Evolutionary conservation across 2,113 vertebrate genomes (phyloP), one percentile per base, ranked within the genome.

Genomic region (Stegastes partitus): DNA sequence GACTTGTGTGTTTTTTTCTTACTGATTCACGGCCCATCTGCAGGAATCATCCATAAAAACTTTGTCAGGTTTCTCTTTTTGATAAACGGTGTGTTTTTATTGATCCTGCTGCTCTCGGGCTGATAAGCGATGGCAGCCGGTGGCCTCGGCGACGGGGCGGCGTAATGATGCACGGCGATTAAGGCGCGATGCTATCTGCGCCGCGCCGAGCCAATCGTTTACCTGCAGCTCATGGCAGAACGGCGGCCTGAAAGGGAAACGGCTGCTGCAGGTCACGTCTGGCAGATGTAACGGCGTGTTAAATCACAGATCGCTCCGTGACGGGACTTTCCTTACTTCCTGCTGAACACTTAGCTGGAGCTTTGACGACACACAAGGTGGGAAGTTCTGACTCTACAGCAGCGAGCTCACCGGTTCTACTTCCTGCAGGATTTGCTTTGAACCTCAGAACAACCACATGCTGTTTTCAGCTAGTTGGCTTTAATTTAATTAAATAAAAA

Each of bases 11-110:
- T 81, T 64, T 66, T 10, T 37, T 47, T 82, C 62, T 68, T 11
- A 61, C 21, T 19, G 65, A 69, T 69, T 68, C 39, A 3, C 11
- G n/a, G 11, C n/a, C 54, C 58, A 66, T 39, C 63, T 54, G 31
- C 42, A 39, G 77, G 67, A 81, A 10, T 39, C 4, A 39, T 45
- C 55, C 9, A 11, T 67, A 34, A 23, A 77, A 57, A 70, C 61
- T 25, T 28, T 34, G 21, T 31, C 67, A 3, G 68, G 78, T 58
- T 62, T 58, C 31, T 57, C 31, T 56, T 77, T n/a, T 62, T 58
- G 76, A 77, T 62, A 54, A 77, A 66, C 49, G 23, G 39, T 53
- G 45, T 54, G 72, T 26, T 79, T 64, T 56, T 69, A 79, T 82
- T 66, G 75, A 79, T 73, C 45, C 7, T 15, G 34, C 53, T 22